These are phyloP conservation scores for Chymomyza costata DNA, from an alignment of 1,140 invertebrate species.

Conservation along the genomic window DNA sequence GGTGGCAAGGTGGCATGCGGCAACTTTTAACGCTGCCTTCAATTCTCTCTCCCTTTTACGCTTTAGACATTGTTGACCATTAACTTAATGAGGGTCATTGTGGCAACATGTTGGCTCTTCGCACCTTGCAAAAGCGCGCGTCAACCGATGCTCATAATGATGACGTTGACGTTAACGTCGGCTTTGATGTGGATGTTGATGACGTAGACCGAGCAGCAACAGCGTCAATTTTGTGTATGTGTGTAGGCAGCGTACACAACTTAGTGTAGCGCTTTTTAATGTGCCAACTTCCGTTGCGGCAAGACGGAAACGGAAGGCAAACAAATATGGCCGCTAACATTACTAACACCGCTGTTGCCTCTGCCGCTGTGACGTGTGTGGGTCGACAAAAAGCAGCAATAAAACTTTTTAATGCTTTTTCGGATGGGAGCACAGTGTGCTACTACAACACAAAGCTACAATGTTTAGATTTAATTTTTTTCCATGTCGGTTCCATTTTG, in stretches of 20 bases:
- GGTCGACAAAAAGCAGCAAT: constrained; percentile 41
- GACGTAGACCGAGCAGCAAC: too few relatives aligned
- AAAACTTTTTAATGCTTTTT: constrained; percentile 64
- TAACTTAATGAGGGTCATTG: constrained; percentile 69
- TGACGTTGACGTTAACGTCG: not conserved
- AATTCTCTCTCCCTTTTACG: too few relatives aligned
- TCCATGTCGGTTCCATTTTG: too few relatives aligned
- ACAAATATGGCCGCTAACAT: constrained; percentile 68
- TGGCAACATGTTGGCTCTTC: constrained; percentile 52
- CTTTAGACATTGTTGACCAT: constrained; percentile 35
- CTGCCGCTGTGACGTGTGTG: too few relatives aligned
- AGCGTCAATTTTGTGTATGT: too few relatives aligned
- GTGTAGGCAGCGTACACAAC: not conserved
- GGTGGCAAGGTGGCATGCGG: not conserved
- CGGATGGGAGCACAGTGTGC: constrained; percentile 42
- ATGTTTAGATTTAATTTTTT: too few relatives aligned
- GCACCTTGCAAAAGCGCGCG: constrained; percentile 48
- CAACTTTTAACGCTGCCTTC: too few relatives aligned
- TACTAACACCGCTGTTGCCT: too few relatives aligned
- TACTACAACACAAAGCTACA: too few relatives aligned
- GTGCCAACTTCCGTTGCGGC: constrained; percentile 53
- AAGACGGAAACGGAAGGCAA: constrained; percentile 62
- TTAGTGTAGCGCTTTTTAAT: constrained; percentile 38
- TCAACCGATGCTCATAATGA: constrained; percentile 20
- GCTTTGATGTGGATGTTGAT: too few relatives aligned